Base-by-base conservation (phyloP, 2,888 invertebrate genomes). In the Cosmia trapezina region DNA sequence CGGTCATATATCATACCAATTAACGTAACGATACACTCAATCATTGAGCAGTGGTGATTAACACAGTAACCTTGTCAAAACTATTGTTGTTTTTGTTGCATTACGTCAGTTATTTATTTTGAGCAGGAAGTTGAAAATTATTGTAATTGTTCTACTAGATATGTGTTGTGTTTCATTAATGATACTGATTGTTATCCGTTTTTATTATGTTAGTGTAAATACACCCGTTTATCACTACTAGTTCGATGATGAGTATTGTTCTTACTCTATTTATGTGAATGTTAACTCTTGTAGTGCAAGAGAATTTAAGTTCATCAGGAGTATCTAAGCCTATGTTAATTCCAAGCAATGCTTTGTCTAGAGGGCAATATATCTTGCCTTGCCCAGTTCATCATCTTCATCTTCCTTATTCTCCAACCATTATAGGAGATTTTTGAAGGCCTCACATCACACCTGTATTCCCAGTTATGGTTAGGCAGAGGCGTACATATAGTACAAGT, bases 41-140 rank as follows among this genome's bases (percentile, higher is more conserved):
- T 73, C 75, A 73, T 65, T 45, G 19, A 61, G 61, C 56, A 47
- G 56, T 47, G n/a, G 77, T 70, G 57, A 80, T 78, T 76, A 76
- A 56, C 62, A 37, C 37, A 33, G 28, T 73, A 56, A 72, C 73
- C 73, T 72, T 78, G 78, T 63, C 37, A 47, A 49, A 67, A 71
- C 56, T 69, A 70, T 80, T 83, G 69, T 60, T 59, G 68, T 84
- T 83, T 83, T 84, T 81, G 57, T 41, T 62, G 28, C 12, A 70
- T 64, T 53, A 73, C 51, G 54, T 74, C 63, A 81, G 49, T 43
- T 84, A 70, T 75, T 69, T 73, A 67, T 78, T 77, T 78, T 69
- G 47, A 76, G 51, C 73, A 78, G 84, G 84, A 85, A 76, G 74
- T 45, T 54, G 47, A 22, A 22, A 73, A 73, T 84, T 53, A 72